These are phyloP conservation scores for Wasmannia auropunctata DNA, from an alignment of 1,140 invertebrate genomes.

Conservation along the genomic window DNA sequence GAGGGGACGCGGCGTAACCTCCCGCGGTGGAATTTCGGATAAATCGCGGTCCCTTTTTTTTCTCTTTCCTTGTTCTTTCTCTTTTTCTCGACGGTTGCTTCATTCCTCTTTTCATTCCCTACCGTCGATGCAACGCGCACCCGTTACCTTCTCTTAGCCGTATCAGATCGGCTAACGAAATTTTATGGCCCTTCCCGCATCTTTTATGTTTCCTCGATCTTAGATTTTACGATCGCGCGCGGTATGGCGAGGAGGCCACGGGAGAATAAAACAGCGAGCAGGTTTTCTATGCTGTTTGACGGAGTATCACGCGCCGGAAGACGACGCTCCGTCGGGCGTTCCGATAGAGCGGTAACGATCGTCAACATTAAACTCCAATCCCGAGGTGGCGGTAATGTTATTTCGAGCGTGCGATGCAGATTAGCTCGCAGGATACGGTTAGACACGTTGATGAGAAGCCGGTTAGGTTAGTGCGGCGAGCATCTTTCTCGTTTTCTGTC, in stretches of 20 bases:
- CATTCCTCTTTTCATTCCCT: slow-evolving; percentile 11
- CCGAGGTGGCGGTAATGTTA: slow-evolving; percentile 28
- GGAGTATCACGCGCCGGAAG: not conserved
- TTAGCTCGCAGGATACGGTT: slow-evolving; percentile 22
- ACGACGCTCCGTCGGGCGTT: not conserved
- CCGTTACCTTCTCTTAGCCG: slow-evolving; percentile 25
- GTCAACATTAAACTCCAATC: slow-evolving; percentile 25
- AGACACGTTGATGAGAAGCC: not conserved
- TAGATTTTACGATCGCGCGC: slow-evolving; percentile 53
- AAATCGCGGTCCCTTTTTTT: not conserved
- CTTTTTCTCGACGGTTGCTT: not conserved
- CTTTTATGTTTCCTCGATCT: slow-evolving; percentile 51
- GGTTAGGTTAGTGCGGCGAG: not conserved
- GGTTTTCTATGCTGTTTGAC: not conserved
- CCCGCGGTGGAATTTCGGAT: slow-evolving; percentile 36
- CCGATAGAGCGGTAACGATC: slow-evolving; percentile 9
- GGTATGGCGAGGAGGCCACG: not conserved
- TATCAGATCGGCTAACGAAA: slow-evolving; percentile 66
- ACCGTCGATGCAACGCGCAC: slow-evolving; percentile 6
- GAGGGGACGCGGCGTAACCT: slow-evolving; percentile 17
- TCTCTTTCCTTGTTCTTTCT: not conserved
- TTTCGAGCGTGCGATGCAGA: not conserved
- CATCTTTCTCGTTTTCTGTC: not conserved
- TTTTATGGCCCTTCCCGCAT: slow-evolving; percentile 59
- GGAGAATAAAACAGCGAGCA: not conserved